These are phyloP conservation scores for Platanista minor DNA, from an alignment of 2,113 vertebrate genomes.

Conservation along the genomic window DNA sequence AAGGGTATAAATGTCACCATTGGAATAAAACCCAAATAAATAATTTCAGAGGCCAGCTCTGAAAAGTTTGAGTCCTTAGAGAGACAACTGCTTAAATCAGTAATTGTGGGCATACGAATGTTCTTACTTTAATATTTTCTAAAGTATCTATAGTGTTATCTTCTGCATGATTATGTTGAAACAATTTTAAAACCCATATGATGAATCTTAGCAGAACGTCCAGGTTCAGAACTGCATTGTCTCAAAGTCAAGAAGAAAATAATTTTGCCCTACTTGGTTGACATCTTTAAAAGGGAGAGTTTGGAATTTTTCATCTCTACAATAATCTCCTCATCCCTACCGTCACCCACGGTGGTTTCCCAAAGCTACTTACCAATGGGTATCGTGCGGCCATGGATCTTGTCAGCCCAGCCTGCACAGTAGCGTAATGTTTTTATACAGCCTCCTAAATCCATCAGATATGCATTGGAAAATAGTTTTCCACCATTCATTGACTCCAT, in stretches of 20 bases:
- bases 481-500: slow-evolving; percentile 88
- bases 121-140: neutral
- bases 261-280: neutral
- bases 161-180: neutral
- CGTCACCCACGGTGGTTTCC: neutral
- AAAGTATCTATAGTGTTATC: neutral
- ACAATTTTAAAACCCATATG: neutral
- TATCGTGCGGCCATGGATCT: slow-evolving; percentile 89
- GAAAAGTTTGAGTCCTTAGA: neutral
- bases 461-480: slow-evolving; percentile 86
- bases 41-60: neutral
- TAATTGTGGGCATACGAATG: neutral
- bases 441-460: slow-evolving; percentile 85
- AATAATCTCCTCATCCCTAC: neutral
- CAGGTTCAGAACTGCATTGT: neutral
- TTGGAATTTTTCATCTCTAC: neutral
- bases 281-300: neutral
- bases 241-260: slow-evolving; percentile 31
- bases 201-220: neutral
- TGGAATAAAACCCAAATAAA: slow-evolving; percentile 27
- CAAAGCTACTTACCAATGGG: slow-evolving; percentile 84
- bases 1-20: neutral
- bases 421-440: slow-evolving; percentile 88
- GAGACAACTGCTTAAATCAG: neutral
- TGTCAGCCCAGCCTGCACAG: slow-evolving; percentile 91